Evolutionary conservation across 1,140 invertebrate species (phyloP), one percentile per base, ranked within the genome.

Genomic region (Cydia splendana): DNA sequence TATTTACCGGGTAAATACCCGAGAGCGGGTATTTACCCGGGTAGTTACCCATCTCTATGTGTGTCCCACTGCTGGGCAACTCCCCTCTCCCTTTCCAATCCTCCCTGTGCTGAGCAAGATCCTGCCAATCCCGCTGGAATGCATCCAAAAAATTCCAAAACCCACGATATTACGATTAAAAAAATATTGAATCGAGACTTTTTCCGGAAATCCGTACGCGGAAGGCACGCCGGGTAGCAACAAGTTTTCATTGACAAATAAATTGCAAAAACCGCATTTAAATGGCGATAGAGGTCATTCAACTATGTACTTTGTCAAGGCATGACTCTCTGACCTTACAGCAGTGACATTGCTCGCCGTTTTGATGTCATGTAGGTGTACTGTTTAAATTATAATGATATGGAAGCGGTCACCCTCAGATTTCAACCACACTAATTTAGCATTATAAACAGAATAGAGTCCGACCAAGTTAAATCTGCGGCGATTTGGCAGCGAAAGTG

Each of bases 261-360:
- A 65, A 34, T 45, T 42, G 67, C 38, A 38, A 38, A 18, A 71
- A 45, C 67, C 15, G 7, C 38, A 38, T 71, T 71, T 9, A 67
- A 34, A 67, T 34, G 28, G 30, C 24, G 0, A 1, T 13, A 38
- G 34, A 71, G 34, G 67, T 71, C 67, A 38, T 71, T 71, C 67
- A 71, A 42, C 67, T 24, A 71, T n/a, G 2, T 6, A 24, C 15
- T 57, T 1, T 38, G n/a, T 38, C 30, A 18, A 38, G 67, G 67
- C 67, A 71, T 38, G 67, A 71, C 67, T 71, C 15, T 15, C 28
- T 10, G 67, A 71, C 67, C 67, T 71, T 38, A 71, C 34, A 45
- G 4, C 45, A 38, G 10, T 71, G 34, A 42, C 67, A 71, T 71
- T 42, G 67, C 13, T 18, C 34, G 67, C n/a, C 67, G 34, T 42